Evolutionary conservation across 1,140 invertebrate species (phyloP).

Genomic region (Argopecten irradians): DNA sequence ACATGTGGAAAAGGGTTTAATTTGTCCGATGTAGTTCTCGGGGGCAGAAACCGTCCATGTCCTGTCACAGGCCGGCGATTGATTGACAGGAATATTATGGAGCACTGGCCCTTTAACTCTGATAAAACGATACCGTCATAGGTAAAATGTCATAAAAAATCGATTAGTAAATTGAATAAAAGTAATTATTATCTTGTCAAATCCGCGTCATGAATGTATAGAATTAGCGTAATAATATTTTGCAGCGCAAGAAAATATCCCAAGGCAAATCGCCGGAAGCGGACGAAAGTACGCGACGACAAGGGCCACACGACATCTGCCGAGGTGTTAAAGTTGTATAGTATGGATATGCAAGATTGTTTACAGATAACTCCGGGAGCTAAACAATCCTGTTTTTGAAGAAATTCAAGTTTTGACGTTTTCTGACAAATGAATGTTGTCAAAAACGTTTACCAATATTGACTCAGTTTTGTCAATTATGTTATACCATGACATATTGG

Average conservation of each 20-base stretch:
- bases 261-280: neutral
- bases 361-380: neutral
- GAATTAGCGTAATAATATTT: neutral
- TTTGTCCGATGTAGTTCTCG: neutral
- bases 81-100: neutral
- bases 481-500: too few species aligned
- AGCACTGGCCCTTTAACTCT: neutral
- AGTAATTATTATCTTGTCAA: neutral
- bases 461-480: too few species aligned
- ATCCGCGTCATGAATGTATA: neutral
- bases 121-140: conserved; percentile 3
- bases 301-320: neutral
- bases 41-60: neutral
- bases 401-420: neutral
- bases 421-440: neutral
- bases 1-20: neutral
- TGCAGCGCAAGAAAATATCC: neutral
- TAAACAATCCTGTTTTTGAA: neutral
- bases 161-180: conserved; percentile 19
- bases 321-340: neutral
- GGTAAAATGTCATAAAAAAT: conserved; percentile 7
- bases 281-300: neutral
- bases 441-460: neutral
- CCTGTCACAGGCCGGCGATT: neutral
- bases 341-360: neutral